phyloP scores from a whole-genome alignment of 2,797 vertebrate genomes.

The Anabacerthia variegaticeps region DNA sequence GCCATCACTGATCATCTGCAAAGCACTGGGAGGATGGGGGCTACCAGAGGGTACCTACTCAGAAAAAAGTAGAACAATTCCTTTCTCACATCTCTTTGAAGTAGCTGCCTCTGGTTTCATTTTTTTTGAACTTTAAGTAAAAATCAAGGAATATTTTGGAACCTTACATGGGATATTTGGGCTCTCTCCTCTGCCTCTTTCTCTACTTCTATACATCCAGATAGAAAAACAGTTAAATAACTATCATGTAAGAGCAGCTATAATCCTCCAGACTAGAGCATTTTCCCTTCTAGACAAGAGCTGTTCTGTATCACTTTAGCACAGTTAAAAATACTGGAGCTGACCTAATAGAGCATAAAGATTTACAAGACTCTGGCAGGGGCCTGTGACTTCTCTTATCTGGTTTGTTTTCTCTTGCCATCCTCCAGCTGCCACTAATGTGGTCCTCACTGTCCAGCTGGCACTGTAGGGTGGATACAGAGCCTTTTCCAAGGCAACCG shows the following conservation, averaged over 20 bases:
- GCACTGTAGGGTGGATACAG: not conserved
- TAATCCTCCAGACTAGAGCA: not conserved
- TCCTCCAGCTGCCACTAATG: constrained; percentile 58
- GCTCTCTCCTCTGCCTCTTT: not conserved
- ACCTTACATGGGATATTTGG: not conserved
- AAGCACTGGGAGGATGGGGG: not conserved
- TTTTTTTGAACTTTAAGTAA: not conserved
- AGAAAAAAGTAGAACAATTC: not conserved
- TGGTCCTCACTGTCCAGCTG: constrained; percentile 52
- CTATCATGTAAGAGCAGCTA: not conserved
- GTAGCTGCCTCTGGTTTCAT: not conserved
- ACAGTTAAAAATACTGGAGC: not conserved
- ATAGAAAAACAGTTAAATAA: not conserved
- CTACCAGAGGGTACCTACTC: not conserved
- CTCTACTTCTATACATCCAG: not conserved
- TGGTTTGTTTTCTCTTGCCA: constrained; percentile 42
- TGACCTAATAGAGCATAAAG: not conserved
- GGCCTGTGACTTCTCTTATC: constrained; percentile 9
- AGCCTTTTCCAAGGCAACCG: constrained; percentile 28
- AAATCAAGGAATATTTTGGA: not conserved
- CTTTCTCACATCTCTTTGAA: not conserved
- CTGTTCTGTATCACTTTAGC: constrained; percentile 11
- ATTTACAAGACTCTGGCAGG: not conserved
- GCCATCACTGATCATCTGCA: not conserved
- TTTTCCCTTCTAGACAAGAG: not conserved